Base-by-base conservation (phyloP, 2,888 invertebrate genomes). In the Eugnorisma glareosa region DNA sequence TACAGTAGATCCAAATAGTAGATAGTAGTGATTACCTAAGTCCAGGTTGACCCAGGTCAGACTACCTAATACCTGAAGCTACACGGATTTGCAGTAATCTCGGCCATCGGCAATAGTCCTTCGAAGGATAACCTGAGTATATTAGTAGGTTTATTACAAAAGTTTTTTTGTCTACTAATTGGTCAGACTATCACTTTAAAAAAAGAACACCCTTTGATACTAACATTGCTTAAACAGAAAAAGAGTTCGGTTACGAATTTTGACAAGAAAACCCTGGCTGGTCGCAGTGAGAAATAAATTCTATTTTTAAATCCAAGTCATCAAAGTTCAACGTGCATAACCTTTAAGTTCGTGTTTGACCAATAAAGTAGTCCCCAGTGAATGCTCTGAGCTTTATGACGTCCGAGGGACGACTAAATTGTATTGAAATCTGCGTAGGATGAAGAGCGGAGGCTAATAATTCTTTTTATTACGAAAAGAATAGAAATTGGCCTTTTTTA, bases 351-450 rank as follows among this genome's bases (percentile, higher is more conserved):
- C 67, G 40, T 57, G 67, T 81, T 71, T 43, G 67, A 75, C 61
- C 75, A 63, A 75, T 67, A 71, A 75, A 81, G 37, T 77, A 21
- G 77, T 59, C 72, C 81, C 77, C 28, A 28, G 59, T 59, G 68
- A 82, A 61, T 69, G 31, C 31, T 73, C 54, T 54, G 35, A 24
- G 45, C 35, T 81, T 69, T 72, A 82, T 37, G 59, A 68, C 59
- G 59, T 61, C 40, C 54, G 4, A 57, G 77, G 37, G 68, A 66
- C 45, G 28, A 59, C 64, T 76, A 37, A 76, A 76, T 66, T 72
- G n/a, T 76, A 81, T 69, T 72, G 66, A 63, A 81, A 76, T 71
- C 67, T 76, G 70, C 63, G 67, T n/a, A 43, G 76, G 48, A 79
- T 63, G 57, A 35, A 64, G 35, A 43, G 13, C 21, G 7, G 43